A percentile compares a stretch with the other conserved stretches of the same genome.
These are phyloP conservation scores for Trachelus stipa DNA, from an alignment of 2,888 invertebrate genomes.

Conservation along the genomic window DNA sequence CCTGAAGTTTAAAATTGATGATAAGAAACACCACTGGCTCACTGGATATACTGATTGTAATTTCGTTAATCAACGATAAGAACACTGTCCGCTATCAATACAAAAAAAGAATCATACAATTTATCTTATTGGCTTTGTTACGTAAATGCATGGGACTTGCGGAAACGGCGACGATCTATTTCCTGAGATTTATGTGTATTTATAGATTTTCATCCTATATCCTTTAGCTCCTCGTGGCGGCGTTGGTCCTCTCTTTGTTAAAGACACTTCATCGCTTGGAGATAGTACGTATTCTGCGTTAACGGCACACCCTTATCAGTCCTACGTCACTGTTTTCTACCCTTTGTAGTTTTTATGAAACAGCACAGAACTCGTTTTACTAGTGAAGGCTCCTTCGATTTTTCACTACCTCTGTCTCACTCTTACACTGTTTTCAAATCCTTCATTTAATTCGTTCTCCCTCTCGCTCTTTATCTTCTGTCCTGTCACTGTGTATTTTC, in stretches of 20 bases:
- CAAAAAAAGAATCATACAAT: neutral
- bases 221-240: neutral
- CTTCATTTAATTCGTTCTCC: neutral
- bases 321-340: neutral
- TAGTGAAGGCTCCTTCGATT: neutral
- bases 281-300: neutral
- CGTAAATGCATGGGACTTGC: neutral
- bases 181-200: neutral
- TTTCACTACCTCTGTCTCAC: neutral
- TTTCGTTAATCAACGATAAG: neutral
- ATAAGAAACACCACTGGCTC: neutral
- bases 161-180: neutral
- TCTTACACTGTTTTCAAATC: too few species aligned
- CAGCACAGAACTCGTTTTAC: neutral
- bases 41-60: neutral
- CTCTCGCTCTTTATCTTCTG: slow-evolving; percentile 7
- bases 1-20: neutral
- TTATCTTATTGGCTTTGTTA: neutral
- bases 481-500: neutral
- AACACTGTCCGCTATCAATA: neutral
- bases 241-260: neutral
- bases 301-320: neutral
- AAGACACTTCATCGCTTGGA: neutral
- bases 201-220: neutral
- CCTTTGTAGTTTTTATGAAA: neutral